These are phyloP conservation scores for Carettochelys insculpta DNA, from an alignment of 2,113 vertebrate species.

Conservation along the genomic window DNA sequence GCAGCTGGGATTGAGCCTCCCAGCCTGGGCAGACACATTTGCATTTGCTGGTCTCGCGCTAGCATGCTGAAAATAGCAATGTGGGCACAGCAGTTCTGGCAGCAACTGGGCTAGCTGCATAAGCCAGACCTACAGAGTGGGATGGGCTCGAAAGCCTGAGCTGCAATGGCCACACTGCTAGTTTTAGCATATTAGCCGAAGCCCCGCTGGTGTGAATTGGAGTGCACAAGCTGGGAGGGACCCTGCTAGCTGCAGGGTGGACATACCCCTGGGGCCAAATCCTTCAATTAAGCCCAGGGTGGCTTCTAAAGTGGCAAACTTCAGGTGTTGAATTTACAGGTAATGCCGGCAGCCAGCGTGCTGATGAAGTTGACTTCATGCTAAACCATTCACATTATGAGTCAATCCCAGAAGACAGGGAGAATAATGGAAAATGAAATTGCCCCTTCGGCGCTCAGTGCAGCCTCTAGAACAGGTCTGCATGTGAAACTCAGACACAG, in stretches of 20 bases:
- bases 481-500: neutral
- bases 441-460: accelerated
- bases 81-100: neutral
- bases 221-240: neutral
- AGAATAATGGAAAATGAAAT: accelerated
- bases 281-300: neutral
- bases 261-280: neutral
- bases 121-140: neutral
- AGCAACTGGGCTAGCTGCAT: neutral
- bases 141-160: neutral
- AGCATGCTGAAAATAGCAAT: too few relatives aligned
- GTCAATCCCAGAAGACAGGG: neutral
- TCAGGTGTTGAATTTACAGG: neutral
- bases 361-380: neutral
- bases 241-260: neutral
- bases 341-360: accelerated
- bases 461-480: accelerated
- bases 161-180: neutral
- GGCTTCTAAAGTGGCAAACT: neutral
- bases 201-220: neutral
- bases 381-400: neutral
- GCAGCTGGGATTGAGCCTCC: too few relatives aligned
- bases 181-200: neutral
- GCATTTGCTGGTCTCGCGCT: too few relatives aligned
- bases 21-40: too few relatives aligned